Percentiles rank a stretch among this genome's conserved stretches.
Conservation (phyloP, 2,113 vertebrate species). For the Narcine bancroftii region DNA sequence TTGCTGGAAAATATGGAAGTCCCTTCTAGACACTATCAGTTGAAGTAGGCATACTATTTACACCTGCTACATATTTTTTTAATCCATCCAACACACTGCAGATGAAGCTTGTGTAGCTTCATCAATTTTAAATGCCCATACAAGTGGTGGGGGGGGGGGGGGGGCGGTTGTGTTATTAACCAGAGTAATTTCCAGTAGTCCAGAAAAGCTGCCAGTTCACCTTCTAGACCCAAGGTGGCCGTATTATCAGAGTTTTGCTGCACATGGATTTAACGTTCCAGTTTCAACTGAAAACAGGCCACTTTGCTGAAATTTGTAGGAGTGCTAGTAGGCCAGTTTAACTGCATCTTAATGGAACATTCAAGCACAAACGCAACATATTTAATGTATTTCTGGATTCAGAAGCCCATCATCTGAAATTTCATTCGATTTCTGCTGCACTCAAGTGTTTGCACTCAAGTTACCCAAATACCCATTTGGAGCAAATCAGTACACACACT, state of each 20-base stretch:
- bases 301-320: neutral
- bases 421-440: neutral
- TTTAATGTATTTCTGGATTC: neutral
- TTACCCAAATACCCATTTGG: neutral
- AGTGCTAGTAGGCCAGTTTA: neutral
- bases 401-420: neutral
- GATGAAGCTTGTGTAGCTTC: neutral
- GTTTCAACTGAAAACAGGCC: neutral
- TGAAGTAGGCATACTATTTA: neutral
- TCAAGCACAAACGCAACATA: neutral
- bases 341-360: neutral
- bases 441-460: neutral
- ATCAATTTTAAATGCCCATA: too few relatives aligned
- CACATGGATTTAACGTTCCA: neutral
- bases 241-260: too few relatives aligned
- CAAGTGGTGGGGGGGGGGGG: too few relatives aligned
- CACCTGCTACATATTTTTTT: neutral
- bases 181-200: too few relatives aligned
- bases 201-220: too few relatives aligned
- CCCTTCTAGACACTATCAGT: neutral
- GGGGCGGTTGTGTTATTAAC: too few relatives aligned
- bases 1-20: neutral
- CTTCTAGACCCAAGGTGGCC: too few relatives aligned
- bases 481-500: neutral
- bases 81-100: neutral